These are phyloP conservation scores for Lithophane ornitopus DNA, from an alignment of 2,888 invertebrate genomes.

Conservation along the genomic window DNA sequence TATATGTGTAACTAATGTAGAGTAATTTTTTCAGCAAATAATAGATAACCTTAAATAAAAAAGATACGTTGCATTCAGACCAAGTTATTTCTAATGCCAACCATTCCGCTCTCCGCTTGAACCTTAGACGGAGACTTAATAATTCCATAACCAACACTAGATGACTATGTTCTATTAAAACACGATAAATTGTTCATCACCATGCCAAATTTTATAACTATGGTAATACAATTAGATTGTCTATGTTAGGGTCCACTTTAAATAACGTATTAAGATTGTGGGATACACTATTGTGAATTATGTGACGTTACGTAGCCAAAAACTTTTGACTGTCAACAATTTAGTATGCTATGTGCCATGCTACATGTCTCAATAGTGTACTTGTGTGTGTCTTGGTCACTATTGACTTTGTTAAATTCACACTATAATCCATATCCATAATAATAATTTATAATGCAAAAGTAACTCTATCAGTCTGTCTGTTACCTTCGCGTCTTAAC, in stretches of 20 bases:
- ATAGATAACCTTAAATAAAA: neutral
- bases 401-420: neutral
- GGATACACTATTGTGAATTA: neutral
- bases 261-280: conserved; percentile 9
- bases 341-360: neutral
- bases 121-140: conserved; percentile 61
- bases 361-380: neutral
- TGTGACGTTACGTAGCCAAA: neutral
- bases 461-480: too few relatives aligned
- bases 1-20: too few relatives aligned
- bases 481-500: too few relatives aligned
- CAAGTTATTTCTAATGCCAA: neutral
- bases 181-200: conserved; percentile 71
- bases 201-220: conserved; percentile 58
- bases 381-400: neutral
- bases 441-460: too few relatives aligned
- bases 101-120: conserved; percentile 40
- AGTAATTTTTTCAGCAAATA: too few relatives aligned
- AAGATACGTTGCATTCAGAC: neutral
- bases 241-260: conserved; percentile 13
- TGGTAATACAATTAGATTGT: conserved; percentile 48
- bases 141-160: conserved; percentile 75
- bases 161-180: conserved; percentile 76
- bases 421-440: too few relatives aligned
- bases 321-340: neutral